Percentiles rank a stretch among this genome's conserved stretches.
These are phyloP conservation scores for Montipora sp. DNA, from an alignment of 64 coral and sea anemone species.

Conservation along the genomic window DNA sequence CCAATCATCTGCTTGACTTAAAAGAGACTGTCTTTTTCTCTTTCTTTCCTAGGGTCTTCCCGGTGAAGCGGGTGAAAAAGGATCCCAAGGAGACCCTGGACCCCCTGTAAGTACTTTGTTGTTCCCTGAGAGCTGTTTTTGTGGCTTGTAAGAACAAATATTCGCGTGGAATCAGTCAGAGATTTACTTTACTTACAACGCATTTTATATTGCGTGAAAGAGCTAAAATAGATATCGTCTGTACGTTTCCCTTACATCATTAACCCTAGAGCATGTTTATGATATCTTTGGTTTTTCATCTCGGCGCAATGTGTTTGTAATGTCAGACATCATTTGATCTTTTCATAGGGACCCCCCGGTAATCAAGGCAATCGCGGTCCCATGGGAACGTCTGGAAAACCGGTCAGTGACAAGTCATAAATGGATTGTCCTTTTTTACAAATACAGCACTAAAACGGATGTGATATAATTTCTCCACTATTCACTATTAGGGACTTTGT, in stretches of 20 bases:
- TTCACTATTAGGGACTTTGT: neutral
- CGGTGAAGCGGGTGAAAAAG: slow-evolving; percentile 67
- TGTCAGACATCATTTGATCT: neutral
- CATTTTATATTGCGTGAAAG: too few species aligned
- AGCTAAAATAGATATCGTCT: too few species aligned
- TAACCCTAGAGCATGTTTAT: neutral
- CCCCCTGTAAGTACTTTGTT: slow-evolving; percentile 16
- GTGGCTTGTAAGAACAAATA: neutral
- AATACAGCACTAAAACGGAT: neutral
- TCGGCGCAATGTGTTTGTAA: neutral
- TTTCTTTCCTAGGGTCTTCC: slow-evolving; percentile 41
- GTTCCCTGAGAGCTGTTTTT: neutral
- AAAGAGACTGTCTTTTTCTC: neutral
- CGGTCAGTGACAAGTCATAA: slow-evolving; percentile 4
- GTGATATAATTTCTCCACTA: neutral
- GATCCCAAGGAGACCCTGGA: slow-evolving; percentile 64
- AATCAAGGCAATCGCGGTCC: slow-evolving; percentile 51
- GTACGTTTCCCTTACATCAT: too few species aligned
- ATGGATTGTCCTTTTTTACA: neutral
- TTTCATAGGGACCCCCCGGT: slow-evolving; percentile 67
- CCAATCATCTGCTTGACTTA: neutral
- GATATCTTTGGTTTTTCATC: neutral
- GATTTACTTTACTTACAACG: too few species aligned
- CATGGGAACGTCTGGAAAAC: slow-evolving; percentile 61
- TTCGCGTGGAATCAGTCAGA: neutral